Percentiles rank a stretch among this genome's conserved stretches.
phyloP scores from a whole-genome alignment of 2,888 invertebrate species.

The Ennomos erosarius region DNA sequence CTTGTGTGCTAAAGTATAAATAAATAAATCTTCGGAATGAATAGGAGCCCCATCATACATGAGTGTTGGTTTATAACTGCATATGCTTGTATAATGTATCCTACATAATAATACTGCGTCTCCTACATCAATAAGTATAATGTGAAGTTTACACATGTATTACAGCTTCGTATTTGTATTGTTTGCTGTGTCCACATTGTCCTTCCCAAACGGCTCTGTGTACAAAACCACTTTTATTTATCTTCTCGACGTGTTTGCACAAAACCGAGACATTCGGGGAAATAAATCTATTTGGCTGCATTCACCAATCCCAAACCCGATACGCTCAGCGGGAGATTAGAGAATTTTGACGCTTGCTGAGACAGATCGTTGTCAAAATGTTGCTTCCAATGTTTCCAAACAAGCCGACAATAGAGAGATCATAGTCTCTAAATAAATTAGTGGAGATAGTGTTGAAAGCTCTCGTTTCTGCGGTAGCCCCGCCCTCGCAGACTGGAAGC shows the following conservation, averaged over 20 bases:
- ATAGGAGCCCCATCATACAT: no score
- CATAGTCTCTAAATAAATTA: slow-evolving; percentile 41
- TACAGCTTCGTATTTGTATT: slow-evolving; percentile 43
- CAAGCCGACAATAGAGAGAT: slow-evolving; percentile 33
- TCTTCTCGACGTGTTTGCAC: slow-evolving; percentile 66
- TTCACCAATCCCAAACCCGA: slow-evolving; percentile 65
- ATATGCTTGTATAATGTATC: not conserved
- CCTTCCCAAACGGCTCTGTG: slow-evolving; percentile 58
- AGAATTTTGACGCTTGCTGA: slow-evolving; percentile 55
- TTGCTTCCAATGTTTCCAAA: slow-evolving; percentile 53
- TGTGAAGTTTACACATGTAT: slow-evolving; percentile 56
- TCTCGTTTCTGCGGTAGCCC: slow-evolving; percentile 57
- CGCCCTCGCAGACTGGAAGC: slow-evolving; percentile 51
- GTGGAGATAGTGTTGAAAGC: slow-evolving; percentile 58
- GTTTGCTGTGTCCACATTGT: slow-evolving; percentile 57
- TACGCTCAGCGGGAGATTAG: slow-evolving; percentile 55
- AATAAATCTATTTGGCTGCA: slow-evolving; percentile 74
- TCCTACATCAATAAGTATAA: slow-evolving; percentile 56
- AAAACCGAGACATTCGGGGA: slow-evolving; percentile 64
- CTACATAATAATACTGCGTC: slow-evolving; percentile 31
- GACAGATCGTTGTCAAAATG: slow-evolving; percentile 50
- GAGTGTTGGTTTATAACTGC: no score
- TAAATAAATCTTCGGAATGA: no score
- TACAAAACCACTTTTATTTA: slow-evolving; percentile 60
- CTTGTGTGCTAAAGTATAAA: no score